A percentile compares a stretch with the other conserved stretches of the same genome.
phyloP scores from a whole-genome alignment of 2,113 vertebrate genomes.

The Sander lucioperca region DNA sequence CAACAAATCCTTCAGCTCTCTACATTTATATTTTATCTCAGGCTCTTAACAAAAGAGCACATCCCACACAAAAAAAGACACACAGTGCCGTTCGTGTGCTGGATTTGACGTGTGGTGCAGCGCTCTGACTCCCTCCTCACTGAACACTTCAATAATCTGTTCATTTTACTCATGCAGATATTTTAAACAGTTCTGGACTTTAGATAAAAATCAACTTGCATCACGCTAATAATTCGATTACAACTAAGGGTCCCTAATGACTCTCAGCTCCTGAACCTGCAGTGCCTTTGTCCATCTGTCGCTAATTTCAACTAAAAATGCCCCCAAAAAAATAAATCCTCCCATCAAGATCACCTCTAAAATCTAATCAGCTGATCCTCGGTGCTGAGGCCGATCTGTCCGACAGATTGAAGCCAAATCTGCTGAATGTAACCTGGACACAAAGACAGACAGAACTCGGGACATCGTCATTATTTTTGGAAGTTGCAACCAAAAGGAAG shows the following conservation, averaged over 20 bases:
- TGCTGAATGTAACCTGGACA: constrained; percentile 2
- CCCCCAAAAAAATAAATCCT: constrained; percentile 25
- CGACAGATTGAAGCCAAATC: constrained; percentile 12
- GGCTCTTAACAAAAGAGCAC: no score
- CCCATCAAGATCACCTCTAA: constrained; percentile 33
- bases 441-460: not conserved
- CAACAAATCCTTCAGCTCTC: no score
- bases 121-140: no score
- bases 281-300: not conserved
- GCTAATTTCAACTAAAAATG: constrained; percentile 6
- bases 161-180: no score
- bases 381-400: constrained; percentile 6
- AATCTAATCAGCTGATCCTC: constrained; percentile 29
- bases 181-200: no score
- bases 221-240: not conserved
- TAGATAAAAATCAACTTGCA: no score
- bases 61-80: no score
- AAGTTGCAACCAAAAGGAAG: not conserved
- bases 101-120: no score
- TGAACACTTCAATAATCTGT: no score
- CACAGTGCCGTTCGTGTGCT: no score
- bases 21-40: no score
- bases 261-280: not conserved
- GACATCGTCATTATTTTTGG: no score
- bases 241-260: not conserved